Evolutionary conservation across 2,797 vertebrate genomes (phyloP), one percentile per base, ranked within the genome.

Genomic region (Lerista edwardsae): DNA sequence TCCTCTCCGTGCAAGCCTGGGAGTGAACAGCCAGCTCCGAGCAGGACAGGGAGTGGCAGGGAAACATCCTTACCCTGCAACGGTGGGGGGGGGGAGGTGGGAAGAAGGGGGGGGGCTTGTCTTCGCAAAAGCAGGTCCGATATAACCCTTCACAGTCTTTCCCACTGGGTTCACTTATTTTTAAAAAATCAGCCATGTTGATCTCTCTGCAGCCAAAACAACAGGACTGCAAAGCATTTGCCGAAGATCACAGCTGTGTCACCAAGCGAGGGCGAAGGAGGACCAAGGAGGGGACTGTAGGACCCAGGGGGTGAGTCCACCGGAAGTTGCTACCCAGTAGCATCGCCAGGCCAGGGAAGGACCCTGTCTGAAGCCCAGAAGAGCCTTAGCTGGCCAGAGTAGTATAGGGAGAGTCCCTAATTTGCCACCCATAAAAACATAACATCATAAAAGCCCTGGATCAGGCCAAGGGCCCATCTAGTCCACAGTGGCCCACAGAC

Each of bases 21-120:
- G 82, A 91, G 81, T 71, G 47, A 67, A 27, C 80, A 71, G 67
- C 80, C 89, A 84, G 84, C 86, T 86, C 89, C 85, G 39, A 2
- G 15, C 3, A 75, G 41, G 31, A 12, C 79, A 73, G 36, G 73
- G 82, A 83, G 61, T 19, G 75, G 55, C 80, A 81, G 39, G 73
- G 59, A 74, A 75, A 67, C 11, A 51, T 27, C 65, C 74, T 82
- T n/a, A 27, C 57, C 34, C 23, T 39, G 3, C 2, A n/a, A 84
- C 31, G 0, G 3, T 6, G n/a, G 72, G 72, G 4, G 3, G 17
- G 29, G 71, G 71, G 3, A 12, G 44, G 41, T 19, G 14, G 59
- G 25, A 14, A 36, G 65, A 39, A 1, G 69, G 77, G 41, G 2
- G 21, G 11, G 21, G 39, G 4, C 44, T 87, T 79, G 79, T 36